Percentiles rank a stretch among this genome's conserved stretches.
These are phyloP conservation scores for Resseliella maxima DNA, from an alignment of 2,888 invertebrate species.

Conservation along the genomic window DNA sequence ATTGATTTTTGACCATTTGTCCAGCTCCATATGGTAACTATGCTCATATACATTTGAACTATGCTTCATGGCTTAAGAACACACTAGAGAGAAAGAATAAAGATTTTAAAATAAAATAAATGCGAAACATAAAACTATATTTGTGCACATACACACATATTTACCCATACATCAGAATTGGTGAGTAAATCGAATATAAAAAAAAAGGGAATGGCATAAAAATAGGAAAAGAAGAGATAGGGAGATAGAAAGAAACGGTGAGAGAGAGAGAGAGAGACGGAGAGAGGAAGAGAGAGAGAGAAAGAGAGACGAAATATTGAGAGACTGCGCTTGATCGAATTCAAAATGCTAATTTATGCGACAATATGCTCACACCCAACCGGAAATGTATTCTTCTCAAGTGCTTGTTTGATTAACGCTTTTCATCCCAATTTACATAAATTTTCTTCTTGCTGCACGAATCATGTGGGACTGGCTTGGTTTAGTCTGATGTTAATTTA, in stretches of 20 bases:
- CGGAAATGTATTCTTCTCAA: neutral
- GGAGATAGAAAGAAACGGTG: neutral
- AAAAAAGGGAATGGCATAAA: neutral
- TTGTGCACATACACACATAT: neutral
- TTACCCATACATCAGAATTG: neutral
- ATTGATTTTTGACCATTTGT: neutral
- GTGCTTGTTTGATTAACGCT: neutral
- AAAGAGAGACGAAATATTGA: neutral
- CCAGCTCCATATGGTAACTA: neutral
- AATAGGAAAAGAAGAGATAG: neutral
- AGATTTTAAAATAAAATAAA: neutral
- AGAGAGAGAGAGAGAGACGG: too few relatives aligned
- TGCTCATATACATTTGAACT: neutral
- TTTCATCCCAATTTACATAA: constrained; percentile 23
- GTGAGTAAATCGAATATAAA: too few relatives aligned
- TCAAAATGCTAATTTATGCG: constrained; percentile 11
- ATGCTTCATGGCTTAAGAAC: neutral
- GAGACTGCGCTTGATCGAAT: neutral
- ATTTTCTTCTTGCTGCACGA: neutral
- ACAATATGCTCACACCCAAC: neutral
- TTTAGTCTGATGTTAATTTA: neutral
- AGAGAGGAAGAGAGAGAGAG: too few relatives aligned
- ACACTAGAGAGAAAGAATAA: neutral
- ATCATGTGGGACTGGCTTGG: too few relatives aligned
- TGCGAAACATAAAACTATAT: neutral